These are phyloP conservation scores for Falco naumanni DNA, from an alignment of 2,797 vertebrate genomes.

Conservation along the genomic window DNA sequence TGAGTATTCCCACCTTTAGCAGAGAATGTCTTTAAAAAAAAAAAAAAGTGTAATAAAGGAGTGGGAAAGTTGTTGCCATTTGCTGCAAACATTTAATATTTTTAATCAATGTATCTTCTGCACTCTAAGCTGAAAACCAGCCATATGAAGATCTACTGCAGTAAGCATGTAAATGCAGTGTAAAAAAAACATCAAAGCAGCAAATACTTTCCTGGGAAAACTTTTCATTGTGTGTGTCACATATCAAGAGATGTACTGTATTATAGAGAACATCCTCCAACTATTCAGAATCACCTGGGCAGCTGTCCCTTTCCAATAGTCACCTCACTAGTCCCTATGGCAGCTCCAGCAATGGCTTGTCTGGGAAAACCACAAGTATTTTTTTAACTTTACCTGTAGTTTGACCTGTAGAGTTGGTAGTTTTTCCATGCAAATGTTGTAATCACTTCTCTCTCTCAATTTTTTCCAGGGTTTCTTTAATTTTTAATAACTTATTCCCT, in stretches of 20 bases:
- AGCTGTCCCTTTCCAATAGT: not conserved
- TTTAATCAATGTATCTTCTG: not conserved
- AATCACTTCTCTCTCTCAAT: rapidly evolving
- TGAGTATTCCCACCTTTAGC: not conserved
- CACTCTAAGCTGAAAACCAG: not conserved
- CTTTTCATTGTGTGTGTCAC: not conserved
- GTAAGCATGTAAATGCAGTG: not conserved
- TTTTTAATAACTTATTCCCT: not conserved
- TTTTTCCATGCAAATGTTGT: not conserved
- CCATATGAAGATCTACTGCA: not conserved
- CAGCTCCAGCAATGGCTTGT: not conserved
- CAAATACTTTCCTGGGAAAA: not conserved
- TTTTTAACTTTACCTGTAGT: not conserved
- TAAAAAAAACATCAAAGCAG: not conserved
- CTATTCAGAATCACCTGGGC: not conserved
- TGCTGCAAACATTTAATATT: not conserved
- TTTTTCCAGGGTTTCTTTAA: not conserved
- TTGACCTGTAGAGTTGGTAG: not conserved
- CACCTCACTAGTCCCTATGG: not conserved
- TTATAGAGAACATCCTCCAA: not conserved
- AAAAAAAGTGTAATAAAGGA: not conserved
- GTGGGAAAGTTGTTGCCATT: not conserved
- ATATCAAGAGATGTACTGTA: not conserved
- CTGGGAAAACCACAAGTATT: not conserved
- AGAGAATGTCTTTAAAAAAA: not conserved